Evolutionary conservation across 2,888 invertebrate genomes (phyloP).

Genomic region (Aphidoletes aphidimyza): DNA sequence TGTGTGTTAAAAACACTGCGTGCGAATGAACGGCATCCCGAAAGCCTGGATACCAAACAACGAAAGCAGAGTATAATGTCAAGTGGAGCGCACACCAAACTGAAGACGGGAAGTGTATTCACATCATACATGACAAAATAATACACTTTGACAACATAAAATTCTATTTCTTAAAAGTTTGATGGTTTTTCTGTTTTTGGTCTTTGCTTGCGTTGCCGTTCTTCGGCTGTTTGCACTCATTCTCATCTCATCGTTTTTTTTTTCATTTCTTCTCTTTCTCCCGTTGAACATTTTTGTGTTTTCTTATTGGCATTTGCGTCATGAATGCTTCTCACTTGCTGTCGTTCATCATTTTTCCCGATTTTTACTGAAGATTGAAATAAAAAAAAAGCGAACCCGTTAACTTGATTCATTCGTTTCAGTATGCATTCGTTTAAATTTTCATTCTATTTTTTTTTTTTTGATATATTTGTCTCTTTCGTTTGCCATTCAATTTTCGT

Average conservation of each 20-base stretch:
- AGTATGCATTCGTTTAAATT: background rate
- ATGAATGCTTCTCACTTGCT: background rate
- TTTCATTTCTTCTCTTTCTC: background rate
- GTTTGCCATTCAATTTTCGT: background rate
- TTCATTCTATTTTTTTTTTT: background rate
- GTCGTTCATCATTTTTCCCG: too few species aligned
- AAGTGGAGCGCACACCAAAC: background rate
- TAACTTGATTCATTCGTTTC: background rate
- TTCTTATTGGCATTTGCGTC: constrained; percentile 4
- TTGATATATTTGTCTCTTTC: background rate
- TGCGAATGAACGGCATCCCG: too few species aligned
- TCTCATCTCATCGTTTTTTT: background rate
- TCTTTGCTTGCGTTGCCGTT: constrained; percentile 13
- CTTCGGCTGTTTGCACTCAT: background rate
- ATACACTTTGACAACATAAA: constrained; percentile 46
- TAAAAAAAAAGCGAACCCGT: too few species aligned
- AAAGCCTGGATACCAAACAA: background rate
- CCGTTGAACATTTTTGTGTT: background rate
- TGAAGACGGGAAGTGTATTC: background rate
- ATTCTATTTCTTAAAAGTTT: constrained; percentile 53
- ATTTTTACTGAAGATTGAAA: too few species aligned
- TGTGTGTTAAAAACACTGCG: too few species aligned
- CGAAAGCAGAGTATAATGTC: background rate
- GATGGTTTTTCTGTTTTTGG: constrained; percentile 37
- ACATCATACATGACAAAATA: constrained; percentile 35